phyloP scores from a whole-genome alignment of 2,888 invertebrate species.

The Taphrorychus bicolor region DNA sequence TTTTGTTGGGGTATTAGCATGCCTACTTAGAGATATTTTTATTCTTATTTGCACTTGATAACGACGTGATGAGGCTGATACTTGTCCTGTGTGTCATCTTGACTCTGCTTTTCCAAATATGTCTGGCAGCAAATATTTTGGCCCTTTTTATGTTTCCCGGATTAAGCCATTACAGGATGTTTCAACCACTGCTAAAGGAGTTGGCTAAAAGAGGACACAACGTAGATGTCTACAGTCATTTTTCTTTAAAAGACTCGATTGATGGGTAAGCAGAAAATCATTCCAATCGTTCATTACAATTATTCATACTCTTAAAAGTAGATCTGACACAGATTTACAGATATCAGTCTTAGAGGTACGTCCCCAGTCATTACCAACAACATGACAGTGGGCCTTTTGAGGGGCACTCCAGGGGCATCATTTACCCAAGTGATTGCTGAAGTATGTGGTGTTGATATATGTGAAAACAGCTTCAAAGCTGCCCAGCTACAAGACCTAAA shows the following conservation, averaged over 20 bases:
- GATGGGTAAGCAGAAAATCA: slow-evolving; percentile 59
- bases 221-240: slow-evolving; percentile 72
- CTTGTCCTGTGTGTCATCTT: background rate
- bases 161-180: slow-evolving; percentile 74
- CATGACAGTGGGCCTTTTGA: slow-evolving; percentile 39
- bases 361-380: slow-evolving; percentile 44
- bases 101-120: background rate
- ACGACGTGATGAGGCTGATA: background rate
- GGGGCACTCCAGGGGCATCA: background rate
- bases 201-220: slow-evolving; percentile 70
- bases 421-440: slow-evolving; percentile 6
- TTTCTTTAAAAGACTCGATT: slow-evolving; percentile 62
- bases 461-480: slow-evolving; percentile 47
- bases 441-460: slow-evolving; percentile 41
- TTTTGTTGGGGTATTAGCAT: too few species aligned
- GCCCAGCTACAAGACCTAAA: slow-evolving; percentile 44
- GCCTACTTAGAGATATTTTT: too few species aligned
- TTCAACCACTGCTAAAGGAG: slow-evolving; percentile 66
- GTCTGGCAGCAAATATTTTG: slow-evolving; percentile 61
- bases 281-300: background rate
- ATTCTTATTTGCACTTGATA: too few species aligned
- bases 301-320: slow-evolving; percentile 3
- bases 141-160: slow-evolving; percentile 72
- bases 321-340: slow-evolving; percentile 48
- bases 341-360: slow-evolving; percentile 45